Evolutionary conservation across 2,888 invertebrate genomes (phyloP), one percentile per base, ranked within the genome.

Genomic region (Pristionchus mayeri): DNA sequence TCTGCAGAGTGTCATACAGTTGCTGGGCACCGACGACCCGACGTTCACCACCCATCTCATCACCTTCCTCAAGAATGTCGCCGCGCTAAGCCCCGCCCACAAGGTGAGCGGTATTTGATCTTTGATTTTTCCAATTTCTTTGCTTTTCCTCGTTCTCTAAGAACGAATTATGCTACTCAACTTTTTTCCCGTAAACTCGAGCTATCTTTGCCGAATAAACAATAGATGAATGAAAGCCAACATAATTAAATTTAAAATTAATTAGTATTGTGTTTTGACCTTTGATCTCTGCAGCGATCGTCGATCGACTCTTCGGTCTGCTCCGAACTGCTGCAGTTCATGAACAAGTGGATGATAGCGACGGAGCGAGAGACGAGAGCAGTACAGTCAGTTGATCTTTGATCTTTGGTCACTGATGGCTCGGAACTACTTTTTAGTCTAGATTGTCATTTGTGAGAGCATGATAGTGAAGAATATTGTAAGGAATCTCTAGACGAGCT

Each of bases 21-120:
- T 78, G 48, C 76, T 78, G 16, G 76, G 76, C 50, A 50, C 40
- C 44, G 76, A 78, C 76, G 76, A 78, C 24, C 76, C 76, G 18
- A 50, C 30, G 30, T 78, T 78, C 76, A 50, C 76, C 50, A 7
- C 11, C 30, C 48, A 50, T 16, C 76, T 78, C 50, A 50, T 50
- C 50, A 16, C 50, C 18, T 78, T 78, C 76, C 27, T 78, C 18
- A 30, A 18, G 27, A 78, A 78, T 24, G 50, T 78, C 27, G 48
- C 50, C 30, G 9, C 13, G 30, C 16, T 50, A 50, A 78, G 76
- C 76, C 30, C 76, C 76, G 50, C 48, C 50, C 76, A 78, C 76
- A 78, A 78, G 76, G 76, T 78, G 3, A 21, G 24, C 67, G 40
- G 57, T 57, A 57, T 78, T 50, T 78, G 76, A 30, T 50, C 76